Conservation (phyloP, 2,113 vertebrate genomes). For the Athene noctua region DNA sequence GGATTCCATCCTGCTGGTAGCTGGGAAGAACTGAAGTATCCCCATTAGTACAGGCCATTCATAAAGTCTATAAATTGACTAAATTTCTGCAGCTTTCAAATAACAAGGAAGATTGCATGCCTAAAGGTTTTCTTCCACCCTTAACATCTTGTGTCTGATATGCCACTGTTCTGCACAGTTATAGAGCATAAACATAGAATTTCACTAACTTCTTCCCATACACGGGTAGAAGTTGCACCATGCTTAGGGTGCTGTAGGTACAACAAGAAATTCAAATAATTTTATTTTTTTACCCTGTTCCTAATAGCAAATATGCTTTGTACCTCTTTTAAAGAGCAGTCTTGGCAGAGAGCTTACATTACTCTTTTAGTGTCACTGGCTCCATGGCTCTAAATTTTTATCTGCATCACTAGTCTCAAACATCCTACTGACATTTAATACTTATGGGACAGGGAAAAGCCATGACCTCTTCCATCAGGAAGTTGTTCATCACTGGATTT, state of each 20-base stretch:
- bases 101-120: neutral
- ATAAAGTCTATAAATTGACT: neutral
- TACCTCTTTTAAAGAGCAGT: neutral
- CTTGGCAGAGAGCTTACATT: neutral
- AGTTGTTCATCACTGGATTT: constrained; percentile 75
- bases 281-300: neutral
- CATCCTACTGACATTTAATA: constrained; percentile 58
- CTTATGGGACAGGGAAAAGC: constrained; percentile 53
- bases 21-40: neutral
- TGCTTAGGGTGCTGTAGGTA: neutral
- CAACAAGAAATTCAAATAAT: neutral
- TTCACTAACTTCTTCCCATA: neutral
- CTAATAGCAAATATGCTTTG: neutral
- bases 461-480: constrained; percentile 70
- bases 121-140: neutral
- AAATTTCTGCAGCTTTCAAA: neutral
- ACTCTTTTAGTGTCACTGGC: neutral
- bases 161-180: neutral
- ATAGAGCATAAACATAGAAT: neutral
- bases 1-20: neutral
- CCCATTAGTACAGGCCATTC: neutral
- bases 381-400: constrained; percentile 7
- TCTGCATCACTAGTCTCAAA: constrained; percentile 28
- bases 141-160: neutral
- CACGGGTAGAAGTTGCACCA: neutral